These are phyloP conservation scores for Trissolcus basalis DNA, from an alignment of 1,140 invertebrate species.

Conservation along the genomic window DNA sequence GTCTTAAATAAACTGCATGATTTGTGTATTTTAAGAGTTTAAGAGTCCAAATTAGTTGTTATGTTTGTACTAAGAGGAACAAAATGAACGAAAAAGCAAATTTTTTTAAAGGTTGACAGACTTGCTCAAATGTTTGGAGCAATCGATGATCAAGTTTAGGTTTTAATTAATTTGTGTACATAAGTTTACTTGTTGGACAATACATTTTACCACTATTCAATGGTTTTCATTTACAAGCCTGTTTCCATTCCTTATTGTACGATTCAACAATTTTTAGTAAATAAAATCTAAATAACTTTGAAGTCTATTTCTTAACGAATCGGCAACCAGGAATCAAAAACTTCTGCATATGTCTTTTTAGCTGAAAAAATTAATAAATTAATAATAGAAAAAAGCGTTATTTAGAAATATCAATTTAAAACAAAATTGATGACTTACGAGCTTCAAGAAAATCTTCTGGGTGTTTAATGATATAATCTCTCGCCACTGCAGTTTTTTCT, in stretches of 20 bases:
- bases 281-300: not conserved
- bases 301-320: constrained; percentile 76
- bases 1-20: no score
- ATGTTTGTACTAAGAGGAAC: not conserved
- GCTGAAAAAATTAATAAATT: constrained; percentile 75
- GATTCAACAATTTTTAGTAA: constrained; percentile 2
- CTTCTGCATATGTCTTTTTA: constrained; percentile 79
- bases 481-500: constrained; percentile 81
- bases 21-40: not conserved
- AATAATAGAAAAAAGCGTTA: not conserved
- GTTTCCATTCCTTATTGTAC: not conserved
- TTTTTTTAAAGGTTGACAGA: constrained; percentile 5
- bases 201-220: constrained; percentile 52
- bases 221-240: constrained; percentile 38
- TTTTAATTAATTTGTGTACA: constrained; percentile 57
- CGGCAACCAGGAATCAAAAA: constrained; percentile 80
- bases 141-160: constrained; percentile 42
- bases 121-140: constrained; percentile 45
- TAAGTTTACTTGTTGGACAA: constrained; percentile 55
- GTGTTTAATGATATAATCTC: constrained; percentile 83
- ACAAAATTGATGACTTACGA: constrained; percentile 71
- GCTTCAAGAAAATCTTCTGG: constrained; percentile 81
- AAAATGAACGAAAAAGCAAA: constrained; percentile 13
- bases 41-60: not conserved
- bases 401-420: not conserved